Percentiles rank a stretch among this genome's conserved stretches.
Conservation (phyloP, 2,797 vertebrate genomes). For the Hybognathus amarus region DNA sequence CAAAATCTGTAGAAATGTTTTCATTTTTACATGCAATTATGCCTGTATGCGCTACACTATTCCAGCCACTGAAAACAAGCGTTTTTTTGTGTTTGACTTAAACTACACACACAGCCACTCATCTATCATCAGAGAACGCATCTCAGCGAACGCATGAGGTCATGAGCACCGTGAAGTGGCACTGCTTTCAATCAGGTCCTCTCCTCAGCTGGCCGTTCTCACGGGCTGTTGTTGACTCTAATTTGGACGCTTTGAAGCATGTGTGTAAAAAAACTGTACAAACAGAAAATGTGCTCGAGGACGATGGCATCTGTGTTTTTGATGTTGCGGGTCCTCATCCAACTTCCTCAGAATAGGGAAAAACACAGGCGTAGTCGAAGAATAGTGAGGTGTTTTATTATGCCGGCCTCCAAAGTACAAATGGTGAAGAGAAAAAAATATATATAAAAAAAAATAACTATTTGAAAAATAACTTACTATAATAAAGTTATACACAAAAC, state of each 20-base stretch:
- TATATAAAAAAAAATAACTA: too few relatives aligned
- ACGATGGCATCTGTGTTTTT: constrained; percentile 62
- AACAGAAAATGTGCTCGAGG: constrained; percentile 45
- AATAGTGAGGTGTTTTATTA: too few relatives aligned
- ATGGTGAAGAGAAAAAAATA: too few relatives aligned
- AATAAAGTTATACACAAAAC: too few relatives aligned
- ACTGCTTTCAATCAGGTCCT: constrained; percentile 57
- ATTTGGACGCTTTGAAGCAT: constrained; percentile 51
- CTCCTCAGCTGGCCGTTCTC: constrained; percentile 49
- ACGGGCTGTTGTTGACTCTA: constrained; percentile 45
- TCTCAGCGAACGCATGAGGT: constrained; percentile 57
- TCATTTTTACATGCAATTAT: neutral
- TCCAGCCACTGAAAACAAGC: constrained; percentile 23
- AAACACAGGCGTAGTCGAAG: too few relatives aligned
- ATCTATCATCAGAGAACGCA: constrained; percentile 50
- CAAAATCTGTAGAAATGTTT: neutral
- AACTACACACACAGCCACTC: constrained; percentile 53
- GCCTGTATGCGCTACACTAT: constrained; percentile 14
- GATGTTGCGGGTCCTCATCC: too few relatives aligned
- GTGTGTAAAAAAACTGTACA: constrained; percentile 56
- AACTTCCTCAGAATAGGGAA: too few relatives aligned
- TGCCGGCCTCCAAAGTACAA: too few relatives aligned
- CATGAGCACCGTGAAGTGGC: constrained; percentile 31
- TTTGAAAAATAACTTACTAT: too few relatives aligned
- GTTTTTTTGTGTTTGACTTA: constrained; percentile 38